phyloP scores from a whole-genome alignment of 2,113 vertebrate genomes.

The Mastomys coucha region DNA sequence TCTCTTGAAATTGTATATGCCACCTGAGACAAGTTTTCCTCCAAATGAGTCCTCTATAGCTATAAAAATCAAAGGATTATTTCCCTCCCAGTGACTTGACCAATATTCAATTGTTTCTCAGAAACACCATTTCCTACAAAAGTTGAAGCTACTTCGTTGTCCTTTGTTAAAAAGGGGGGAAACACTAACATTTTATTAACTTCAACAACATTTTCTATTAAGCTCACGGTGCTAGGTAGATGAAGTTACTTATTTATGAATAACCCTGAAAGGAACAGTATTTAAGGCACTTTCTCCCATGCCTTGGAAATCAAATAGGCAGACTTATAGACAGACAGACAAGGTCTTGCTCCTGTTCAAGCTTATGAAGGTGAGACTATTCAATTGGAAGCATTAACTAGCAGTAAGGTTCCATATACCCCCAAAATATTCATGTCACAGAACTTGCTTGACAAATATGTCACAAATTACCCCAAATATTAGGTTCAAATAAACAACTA shows the following conservation, averaged over 20 bases:
- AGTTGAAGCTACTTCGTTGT: neutral
- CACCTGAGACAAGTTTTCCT: neutral
- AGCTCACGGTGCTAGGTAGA: neutral
- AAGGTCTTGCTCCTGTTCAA: neutral
- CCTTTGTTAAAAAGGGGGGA: neutral
- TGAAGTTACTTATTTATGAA: neutral
- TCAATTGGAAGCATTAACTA: neutral
- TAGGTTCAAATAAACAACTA: neutral
- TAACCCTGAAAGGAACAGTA: neutral
- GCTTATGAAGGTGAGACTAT: neutral
- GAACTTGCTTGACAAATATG: neutral
- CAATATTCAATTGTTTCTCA: neutral
- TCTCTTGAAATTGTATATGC: neutral
- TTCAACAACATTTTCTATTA: neutral
- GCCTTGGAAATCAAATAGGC: neutral
- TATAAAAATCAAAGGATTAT: neutral
- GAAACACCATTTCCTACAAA: neutral
- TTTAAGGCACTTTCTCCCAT: neutral
- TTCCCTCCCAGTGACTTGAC: neutral
- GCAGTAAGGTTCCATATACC: neutral
- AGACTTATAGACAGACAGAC: neutral
- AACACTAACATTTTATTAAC: neutral
- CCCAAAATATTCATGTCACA: neutral
- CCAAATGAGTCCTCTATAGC: neutral
- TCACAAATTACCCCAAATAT: neutral